Percentiles rank a stretch among this genome's conserved stretches.
phyloP scores from a whole-genome alignment of 2,113 vertebrate species.

The Ovis aries region ARS-UI_Ramb_v3.0 NC_056056.1:112489501-112490000 shows the following conservation, averaged over 20 bases:
- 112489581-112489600: conserved; percentile 19
- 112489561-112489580: not conserved
- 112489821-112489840: no score
- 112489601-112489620: conserved; percentile 22
- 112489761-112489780: no score
- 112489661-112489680: not conserved
- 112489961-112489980: conserved; percentile 42
- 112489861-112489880: no score
- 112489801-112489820: no score
- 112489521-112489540: not conserved
- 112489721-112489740: no score
- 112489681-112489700: not conserved
- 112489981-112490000: conserved; percentile 57
- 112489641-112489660: not conserved
- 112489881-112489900: conserved; percentile 16
- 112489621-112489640: conserved; percentile 16
- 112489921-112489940: not conserved
- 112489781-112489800: no score
- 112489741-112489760: no score
- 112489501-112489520: not conserved
- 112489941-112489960: not conserved
- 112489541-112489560: not conserved
- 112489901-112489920: not conserved
- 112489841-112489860: no score
- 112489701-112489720: no score